phyloP scores from a whole-genome alignment of 2,888 invertebrate genomes.

The Eupelmus urozonus region DNA sequence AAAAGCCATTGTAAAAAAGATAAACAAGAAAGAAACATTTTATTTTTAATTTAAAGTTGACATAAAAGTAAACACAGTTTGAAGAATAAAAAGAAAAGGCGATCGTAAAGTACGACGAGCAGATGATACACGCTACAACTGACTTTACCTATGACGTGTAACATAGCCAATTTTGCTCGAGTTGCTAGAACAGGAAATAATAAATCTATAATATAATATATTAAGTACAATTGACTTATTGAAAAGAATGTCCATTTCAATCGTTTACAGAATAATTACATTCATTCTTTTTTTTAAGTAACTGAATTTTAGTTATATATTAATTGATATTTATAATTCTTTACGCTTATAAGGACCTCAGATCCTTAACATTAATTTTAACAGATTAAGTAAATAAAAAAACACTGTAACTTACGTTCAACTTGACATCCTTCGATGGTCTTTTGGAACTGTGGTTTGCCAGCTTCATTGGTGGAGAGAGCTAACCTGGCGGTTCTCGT shows the following conservation, averaged over 20 bases:
- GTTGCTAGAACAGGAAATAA: constrained; percentile 77
- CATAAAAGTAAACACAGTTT: constrained; percentile 37
- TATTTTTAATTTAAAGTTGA: constrained; percentile 21
- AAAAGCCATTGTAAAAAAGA: constrained; percentile 56
- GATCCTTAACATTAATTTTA: no score
- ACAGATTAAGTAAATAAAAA: no score
- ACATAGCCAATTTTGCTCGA: constrained; percentile 75
- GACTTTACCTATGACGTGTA: constrained; percentile 77
- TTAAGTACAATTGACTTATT: not conserved
- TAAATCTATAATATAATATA: constrained; percentile 30
- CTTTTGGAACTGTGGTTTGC: constrained; percentile 85
- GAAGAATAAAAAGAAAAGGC: constrained; percentile 57
- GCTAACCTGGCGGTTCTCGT: constrained; percentile 64
- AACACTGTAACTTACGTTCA: constrained; percentile 86
- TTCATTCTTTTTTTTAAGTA: no score
- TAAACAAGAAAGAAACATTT: constrained; percentile 27
- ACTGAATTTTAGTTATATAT: no score
- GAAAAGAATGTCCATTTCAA: not conserved
- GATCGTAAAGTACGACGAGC: constrained; percentile 61
- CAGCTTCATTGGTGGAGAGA: constrained; percentile 74
- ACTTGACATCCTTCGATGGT: constrained; percentile 87
- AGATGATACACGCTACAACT: constrained; percentile 66
- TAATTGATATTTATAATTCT: no score
- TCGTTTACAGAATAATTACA: no score
- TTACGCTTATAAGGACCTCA: no score